A percentile compares a stretch with the other conserved stretches of the same genome.
Evolutionary conservation across 2,113 vertebrate genomes (phyloP).

Genomic region (Larimichthys polyactis): DNA sequence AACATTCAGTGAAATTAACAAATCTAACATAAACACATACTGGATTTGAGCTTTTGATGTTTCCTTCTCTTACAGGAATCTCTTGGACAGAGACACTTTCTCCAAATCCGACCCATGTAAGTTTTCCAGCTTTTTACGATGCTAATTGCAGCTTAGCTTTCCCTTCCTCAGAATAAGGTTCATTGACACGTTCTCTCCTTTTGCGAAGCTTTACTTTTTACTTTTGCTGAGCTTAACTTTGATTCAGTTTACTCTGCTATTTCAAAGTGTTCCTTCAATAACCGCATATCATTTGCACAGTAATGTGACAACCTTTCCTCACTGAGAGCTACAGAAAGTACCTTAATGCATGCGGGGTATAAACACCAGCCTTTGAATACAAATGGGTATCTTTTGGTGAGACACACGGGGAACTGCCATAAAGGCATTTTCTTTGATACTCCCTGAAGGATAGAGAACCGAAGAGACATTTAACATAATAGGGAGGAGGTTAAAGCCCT

Average conservation of each 20-base stretch:
- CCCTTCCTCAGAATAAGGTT: conserved; percentile 5
- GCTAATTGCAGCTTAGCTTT: conserved; percentile 30
- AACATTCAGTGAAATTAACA: neutral
- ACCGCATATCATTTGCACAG: conserved; percentile 81
- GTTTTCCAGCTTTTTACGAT: conserved; percentile 68
- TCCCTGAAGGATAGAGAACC: conserved; percentile 34
- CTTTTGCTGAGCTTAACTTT: conserved; percentile 67
- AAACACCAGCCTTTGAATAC: conserved; percentile 75
- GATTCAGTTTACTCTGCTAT: conserved; percentile 76
- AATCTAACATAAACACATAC: neutral
- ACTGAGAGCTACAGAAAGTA: conserved; percentile 65
- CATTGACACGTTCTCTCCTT: conserved; percentile 10
- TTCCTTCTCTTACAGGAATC: conserved; percentile 84
- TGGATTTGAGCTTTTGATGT: conserved; percentile 21
- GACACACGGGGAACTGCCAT: conserved; percentile 40
- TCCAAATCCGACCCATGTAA: conserved; percentile 97
- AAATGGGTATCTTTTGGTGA: conserved; percentile 72
- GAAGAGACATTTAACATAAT: conserved; percentile 54
- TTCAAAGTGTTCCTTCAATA: conserved; percentile 75
- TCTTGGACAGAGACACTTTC: conserved; percentile 96
- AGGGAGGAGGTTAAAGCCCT: conserved; percentile 46
- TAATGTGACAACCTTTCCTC: conserved; percentile 80
- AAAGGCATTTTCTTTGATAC: conserved; percentile 54
- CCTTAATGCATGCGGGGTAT: conserved; percentile 74
- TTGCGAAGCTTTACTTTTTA: conserved; percentile 37